These are phyloP conservation scores for Callaeas wilsoni DNA, from an alignment of 2,113 vertebrate genomes.

Conservation along the genomic window DNA sequence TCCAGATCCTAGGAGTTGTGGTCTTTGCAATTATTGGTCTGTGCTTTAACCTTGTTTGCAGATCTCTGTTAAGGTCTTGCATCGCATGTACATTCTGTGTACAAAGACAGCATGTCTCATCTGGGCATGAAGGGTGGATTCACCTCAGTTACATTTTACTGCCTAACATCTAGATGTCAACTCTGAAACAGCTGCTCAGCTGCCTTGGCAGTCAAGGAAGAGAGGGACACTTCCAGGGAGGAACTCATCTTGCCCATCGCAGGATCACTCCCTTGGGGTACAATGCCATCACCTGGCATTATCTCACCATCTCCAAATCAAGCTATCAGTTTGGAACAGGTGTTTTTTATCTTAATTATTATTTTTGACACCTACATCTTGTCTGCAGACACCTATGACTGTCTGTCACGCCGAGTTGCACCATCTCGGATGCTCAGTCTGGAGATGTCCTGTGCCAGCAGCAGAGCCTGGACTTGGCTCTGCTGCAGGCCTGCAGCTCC, in stretches of 20 bases:
- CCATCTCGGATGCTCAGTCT: not conserved
- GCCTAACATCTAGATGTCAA: not conserved
- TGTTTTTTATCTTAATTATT: not conserved
- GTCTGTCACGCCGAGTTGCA: not conserved
- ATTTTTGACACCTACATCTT: not conserved
- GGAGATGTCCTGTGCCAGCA: not conserved
- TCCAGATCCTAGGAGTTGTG: not conserved
- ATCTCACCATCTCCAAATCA: not conserved
- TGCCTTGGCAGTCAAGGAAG: not conserved
- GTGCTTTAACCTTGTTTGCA: not conserved
- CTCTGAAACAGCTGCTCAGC: not conserved
- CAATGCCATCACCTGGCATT: not conserved
- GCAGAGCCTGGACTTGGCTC: not conserved
- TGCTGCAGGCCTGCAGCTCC: not conserved
- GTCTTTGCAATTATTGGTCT: not conserved
- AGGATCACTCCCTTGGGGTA: not conserved
- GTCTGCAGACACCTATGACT: not conserved
- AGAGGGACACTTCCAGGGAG: not conserved
- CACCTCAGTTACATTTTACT: not conserved
- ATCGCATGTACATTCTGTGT: not conserved
- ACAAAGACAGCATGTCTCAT: not conserved
- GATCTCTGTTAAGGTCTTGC: not conserved
- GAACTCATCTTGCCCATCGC: fast-evolving
- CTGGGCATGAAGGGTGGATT: not conserved
- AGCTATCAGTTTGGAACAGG: not conserved